Evolutionary conservation across 2,888 invertebrate species (phyloP).

Genomic region (Acleris cristana): DNA sequence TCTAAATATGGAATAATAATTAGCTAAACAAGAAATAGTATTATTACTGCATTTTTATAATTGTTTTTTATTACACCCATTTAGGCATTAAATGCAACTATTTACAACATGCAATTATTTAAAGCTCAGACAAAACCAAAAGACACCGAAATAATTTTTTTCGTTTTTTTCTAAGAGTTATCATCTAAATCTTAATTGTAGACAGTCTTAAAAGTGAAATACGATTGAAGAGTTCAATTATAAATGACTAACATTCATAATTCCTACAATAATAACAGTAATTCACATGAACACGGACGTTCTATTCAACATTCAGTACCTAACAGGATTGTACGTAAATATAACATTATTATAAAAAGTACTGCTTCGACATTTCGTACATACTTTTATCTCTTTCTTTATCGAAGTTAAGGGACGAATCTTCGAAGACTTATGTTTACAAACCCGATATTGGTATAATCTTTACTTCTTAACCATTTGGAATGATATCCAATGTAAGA

Average conservation of each 20-base stretch:
- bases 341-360: too few relatives aligned
- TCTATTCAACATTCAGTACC: too few relatives aligned
- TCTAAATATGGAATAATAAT: slow-evolving; percentile 17
- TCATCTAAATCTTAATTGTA: slow-evolving; percentile 27
- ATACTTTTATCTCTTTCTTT: too few relatives aligned
- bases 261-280: neutral
- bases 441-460: too few relatives aligned
- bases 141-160: slow-evolving; percentile 1
- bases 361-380: too few relatives aligned
- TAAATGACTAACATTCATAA: slow-evolving; percentile 8
- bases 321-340: too few relatives aligned
- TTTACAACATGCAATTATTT: slow-evolving; percentile 2
- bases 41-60: neutral
- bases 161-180: slow-evolving; percentile 19
- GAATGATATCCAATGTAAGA: too few relatives aligned
- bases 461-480: too few relatives aligned
- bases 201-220: slow-evolving; percentile 39
- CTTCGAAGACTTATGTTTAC: too few relatives aligned
- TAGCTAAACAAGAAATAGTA: slow-evolving; percentile 7
- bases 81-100: slow-evolving; percentile 33
- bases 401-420: too few relatives aligned
- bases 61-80: neutral
- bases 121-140: slow-evolving; percentile 14
- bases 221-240: slow-evolving; percentile 27
- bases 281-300: neutral